Conservation (phyloP, 2,113 vertebrate species). For the Planiliza haematocheilus region DNA sequence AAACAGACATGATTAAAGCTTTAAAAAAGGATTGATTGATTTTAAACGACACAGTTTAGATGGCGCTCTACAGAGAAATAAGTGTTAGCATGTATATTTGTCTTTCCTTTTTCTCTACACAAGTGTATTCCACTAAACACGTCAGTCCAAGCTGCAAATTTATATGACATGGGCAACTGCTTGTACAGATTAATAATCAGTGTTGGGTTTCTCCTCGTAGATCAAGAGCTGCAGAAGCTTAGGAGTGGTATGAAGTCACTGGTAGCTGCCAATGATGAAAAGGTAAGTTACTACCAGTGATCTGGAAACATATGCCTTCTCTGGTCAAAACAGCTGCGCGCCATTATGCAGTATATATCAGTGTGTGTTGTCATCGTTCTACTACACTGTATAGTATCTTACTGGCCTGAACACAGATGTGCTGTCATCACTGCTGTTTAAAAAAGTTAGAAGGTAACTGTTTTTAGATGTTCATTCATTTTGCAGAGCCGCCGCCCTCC, state of each 20-base stretch:
- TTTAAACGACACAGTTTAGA: constrained; percentile 31
- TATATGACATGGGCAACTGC: constrained; percentile 12
- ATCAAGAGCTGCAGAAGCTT: constrained; percentile 92
- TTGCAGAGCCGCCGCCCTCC: constrained; percentile 37
- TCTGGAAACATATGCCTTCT: constrained; percentile 1
- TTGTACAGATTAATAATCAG: constrained; percentile 27
- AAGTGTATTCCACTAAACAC: neutral
- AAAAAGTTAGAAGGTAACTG: constrained; percentile 35
- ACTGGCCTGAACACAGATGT: constrained; percentile 16
- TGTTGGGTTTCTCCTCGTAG: constrained; percentile 78
- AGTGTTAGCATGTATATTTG: constrained; percentile 14
- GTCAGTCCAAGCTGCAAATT: constrained; percentile 8
- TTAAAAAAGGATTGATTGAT: constrained; percentile 29
- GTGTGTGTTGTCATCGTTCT: constrained; percentile 26
- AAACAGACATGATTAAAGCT: constrained; percentile 24
- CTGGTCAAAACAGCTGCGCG: constrained; percentile 35
- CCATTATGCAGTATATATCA: constrained; percentile 1
- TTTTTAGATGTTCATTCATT: constrained; percentile 56
- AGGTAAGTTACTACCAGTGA: constrained; percentile 81
- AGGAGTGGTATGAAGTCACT: constrained; percentile 93
- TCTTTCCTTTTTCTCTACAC: constrained; percentile 11
- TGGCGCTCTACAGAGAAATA: constrained; percentile 5
- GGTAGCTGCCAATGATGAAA: constrained; percentile 91
- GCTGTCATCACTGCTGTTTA: constrained; percentile 32
- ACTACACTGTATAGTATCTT: constrained; percentile 3